phyloP scores from a whole-genome alignment of 2,888 invertebrate genomes.

The Lochmaea capreae region DNA sequence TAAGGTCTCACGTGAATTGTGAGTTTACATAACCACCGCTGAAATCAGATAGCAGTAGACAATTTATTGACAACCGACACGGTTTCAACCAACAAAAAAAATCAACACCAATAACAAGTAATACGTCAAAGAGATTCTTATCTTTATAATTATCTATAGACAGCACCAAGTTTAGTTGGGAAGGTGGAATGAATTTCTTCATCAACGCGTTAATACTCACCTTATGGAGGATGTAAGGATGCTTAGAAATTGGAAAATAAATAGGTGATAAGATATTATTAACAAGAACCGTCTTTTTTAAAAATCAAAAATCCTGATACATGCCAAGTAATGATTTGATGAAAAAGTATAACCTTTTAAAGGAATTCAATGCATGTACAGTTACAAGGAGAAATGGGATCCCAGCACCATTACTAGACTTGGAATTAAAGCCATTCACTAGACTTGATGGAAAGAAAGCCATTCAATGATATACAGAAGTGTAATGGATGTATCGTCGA shows the following conservation, averaged over 20 bases:
- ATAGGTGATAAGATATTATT: no score
- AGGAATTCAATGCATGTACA: no score
- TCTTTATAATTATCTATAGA: constrained; percentile 26
- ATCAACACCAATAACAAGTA: constrained; percentile 32
- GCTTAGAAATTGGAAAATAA: not conserved
- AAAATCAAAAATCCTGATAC: no score
- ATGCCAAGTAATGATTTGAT: no score
- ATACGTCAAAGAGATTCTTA: constrained; percentile 33
- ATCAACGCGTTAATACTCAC: not conserved
- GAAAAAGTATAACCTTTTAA: no score
- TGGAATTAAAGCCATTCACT: no score
- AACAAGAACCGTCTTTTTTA: no score
- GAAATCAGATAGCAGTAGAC: constrained; percentile 42
- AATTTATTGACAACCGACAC: constrained; percentile 40
- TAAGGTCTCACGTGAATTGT: constrained; percentile 33
- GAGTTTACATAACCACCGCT: constrained; percentile 36
- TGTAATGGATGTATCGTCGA: no score
- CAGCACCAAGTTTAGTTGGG: constrained; percentile 5
- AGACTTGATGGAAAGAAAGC: no score
- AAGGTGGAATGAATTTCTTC: not conserved
- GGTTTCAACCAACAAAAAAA: constrained; percentile 35
- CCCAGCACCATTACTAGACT: no score
- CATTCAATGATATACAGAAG: no score
- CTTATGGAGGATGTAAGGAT: not conserved
- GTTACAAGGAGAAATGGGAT: no score